Evolutionary conservation across 1,140 invertebrate species (phyloP).

Genomic region (Trichonephila clavipes): DNA sequence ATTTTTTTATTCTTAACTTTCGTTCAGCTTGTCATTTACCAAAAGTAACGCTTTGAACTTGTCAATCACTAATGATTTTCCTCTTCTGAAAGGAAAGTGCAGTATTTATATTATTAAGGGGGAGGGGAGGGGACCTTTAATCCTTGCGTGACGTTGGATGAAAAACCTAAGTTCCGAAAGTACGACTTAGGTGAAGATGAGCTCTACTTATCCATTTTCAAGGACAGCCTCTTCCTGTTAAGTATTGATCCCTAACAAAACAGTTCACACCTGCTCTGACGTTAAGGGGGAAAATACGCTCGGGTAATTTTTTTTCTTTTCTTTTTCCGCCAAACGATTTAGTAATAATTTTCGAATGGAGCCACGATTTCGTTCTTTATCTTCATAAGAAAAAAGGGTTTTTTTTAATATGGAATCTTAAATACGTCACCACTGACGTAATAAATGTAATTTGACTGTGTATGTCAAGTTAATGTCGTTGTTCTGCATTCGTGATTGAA

Average conservation of each 20-base stretch:
- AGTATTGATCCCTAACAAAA: slow-evolving; percentile 11
- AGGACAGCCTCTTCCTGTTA: background rate
- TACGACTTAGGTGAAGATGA: background rate
- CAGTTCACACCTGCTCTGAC: slow-evolving; percentile 2
- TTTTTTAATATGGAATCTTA: background rate
- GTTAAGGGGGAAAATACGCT: background rate
- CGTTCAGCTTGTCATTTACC: background rate
- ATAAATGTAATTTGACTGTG: background rate
- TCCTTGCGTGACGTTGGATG: slow-evolving; percentile 1
- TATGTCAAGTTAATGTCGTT: background rate
- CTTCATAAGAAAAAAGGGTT: background rate
- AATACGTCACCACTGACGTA: background rate
- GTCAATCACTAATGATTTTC: slow-evolving; percentile 1
- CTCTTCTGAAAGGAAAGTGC: background rate
- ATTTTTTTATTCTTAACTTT: background rate
- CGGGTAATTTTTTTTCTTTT: background rate
- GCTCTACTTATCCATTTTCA: background rate
- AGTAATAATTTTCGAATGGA: background rate
- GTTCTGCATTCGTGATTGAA: background rate
- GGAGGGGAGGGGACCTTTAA: background rate
- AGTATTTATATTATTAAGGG: background rate
- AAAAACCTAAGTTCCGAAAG: background rate
- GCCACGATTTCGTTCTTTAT: background rate
- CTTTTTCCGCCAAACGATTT: background rate
- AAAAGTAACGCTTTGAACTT: slow-evolving; percentile 19